Evolutionary conservation across 2,797 vertebrate species (phyloP).

Genomic region (Dendrocincla tyrannina): DNA sequence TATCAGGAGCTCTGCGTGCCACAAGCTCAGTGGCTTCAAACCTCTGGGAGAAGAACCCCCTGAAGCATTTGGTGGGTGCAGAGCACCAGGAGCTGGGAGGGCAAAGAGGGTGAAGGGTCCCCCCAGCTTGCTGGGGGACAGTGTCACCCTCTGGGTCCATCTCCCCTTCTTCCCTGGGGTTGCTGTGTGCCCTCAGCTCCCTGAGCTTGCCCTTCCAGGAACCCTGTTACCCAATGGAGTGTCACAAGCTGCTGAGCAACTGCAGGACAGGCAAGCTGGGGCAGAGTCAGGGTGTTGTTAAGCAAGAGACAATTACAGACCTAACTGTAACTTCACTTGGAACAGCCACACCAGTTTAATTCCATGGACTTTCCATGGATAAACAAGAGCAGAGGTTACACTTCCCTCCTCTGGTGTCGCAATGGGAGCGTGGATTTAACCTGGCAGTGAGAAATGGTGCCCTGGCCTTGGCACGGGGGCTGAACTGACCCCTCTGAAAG

Average conservation of each 20-base stretch:
- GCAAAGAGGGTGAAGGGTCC: background rate
- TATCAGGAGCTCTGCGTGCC: background rate
- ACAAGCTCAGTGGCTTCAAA: background rate
- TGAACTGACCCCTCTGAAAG: accelerated
- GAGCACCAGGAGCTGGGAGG: background rate
- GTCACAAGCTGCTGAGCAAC: background rate
- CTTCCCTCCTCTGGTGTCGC: background rate
- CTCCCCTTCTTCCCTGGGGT: background rate
- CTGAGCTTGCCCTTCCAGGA: constrained; percentile 6
- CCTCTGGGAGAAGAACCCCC: background rate
- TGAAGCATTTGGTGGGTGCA: background rate
- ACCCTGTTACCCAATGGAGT: background rate
- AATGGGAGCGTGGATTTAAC: background rate
- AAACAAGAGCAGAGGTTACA: background rate
- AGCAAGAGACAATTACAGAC: background rate
- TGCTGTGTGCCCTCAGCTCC: background rate
- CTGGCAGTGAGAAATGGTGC: background rate
- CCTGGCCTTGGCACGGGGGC: accelerated
- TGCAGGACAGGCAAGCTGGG: background rate
- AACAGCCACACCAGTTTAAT: background rate
- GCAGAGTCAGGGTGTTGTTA: background rate
- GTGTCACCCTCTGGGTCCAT: background rate
- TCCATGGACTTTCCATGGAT: background rate
- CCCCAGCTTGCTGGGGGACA: background rate
- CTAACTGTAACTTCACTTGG: background rate